Conservation (phyloP, 2,888 invertebrate genomes). For the Pherbina coryleti region DNA sequence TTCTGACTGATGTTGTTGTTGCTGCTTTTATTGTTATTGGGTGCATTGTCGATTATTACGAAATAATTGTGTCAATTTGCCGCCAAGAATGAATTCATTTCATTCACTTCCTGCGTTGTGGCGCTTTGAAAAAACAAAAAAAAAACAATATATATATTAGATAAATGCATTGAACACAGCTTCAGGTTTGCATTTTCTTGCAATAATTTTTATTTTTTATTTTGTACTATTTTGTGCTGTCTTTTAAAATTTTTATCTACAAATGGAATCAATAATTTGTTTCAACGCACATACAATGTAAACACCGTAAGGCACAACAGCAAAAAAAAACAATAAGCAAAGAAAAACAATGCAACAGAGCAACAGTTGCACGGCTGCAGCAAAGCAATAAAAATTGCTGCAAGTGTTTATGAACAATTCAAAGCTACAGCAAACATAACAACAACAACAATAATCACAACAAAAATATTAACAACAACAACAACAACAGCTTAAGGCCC, state of each 20-base stretch:
- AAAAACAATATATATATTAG: too few species aligned
- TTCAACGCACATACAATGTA: conserved; percentile 11
- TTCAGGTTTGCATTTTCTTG: not conserved
- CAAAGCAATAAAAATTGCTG: not conserved
- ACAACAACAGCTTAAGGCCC: conserved; percentile 1
- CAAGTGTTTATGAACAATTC: conserved; percentile 27
- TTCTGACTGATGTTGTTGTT: not conserved
- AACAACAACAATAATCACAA: conserved; percentile 3
- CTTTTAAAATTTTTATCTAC: not conserved
- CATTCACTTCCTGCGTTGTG: conserved; percentile 36
- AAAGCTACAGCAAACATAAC: not conserved
- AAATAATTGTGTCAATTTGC: conserved; percentile 52
- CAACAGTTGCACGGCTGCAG: conserved; percentile 26
- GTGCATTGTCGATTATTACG: conserved; percentile 3
- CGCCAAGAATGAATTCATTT: conserved; percentile 52
- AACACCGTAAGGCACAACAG: not conserved
- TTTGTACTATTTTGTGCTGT: not conserved
- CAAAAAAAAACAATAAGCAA: not conserved
- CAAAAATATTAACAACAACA: too few species aligned
- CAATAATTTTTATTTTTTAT: not conserved
- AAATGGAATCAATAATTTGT: conserved; percentile 18
- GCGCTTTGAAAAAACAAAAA: not conserved
- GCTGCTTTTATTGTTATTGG: not conserved
- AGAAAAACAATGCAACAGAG: not conserved
- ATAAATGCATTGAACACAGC: not conserved